phyloP scores from a whole-genome alignment of 1,140 invertebrate species.

The Bombus balteatus region DNA sequence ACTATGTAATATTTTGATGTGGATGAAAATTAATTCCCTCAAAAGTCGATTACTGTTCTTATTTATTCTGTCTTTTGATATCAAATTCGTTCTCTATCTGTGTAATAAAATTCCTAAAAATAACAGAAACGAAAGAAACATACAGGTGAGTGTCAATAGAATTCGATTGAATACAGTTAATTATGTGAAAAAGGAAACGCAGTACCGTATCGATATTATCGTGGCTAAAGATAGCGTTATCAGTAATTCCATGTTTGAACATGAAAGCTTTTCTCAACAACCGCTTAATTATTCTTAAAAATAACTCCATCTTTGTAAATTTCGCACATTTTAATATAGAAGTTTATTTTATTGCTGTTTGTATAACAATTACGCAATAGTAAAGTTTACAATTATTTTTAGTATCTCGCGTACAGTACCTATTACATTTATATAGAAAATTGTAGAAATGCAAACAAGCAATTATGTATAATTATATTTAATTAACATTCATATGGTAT shows the following conservation, averaged over 20 bases:
- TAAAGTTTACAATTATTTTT: neutral
- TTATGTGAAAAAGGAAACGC: neutral
- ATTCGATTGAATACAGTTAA: slow-evolving; percentile 3
- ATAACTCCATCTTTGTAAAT: neutral
- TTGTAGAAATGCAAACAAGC: neutral
- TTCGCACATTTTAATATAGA: neutral
- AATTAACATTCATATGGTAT: neutral
- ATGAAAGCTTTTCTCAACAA: neutral
- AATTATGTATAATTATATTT: neutral
- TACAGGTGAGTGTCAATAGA: neutral
- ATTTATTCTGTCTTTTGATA: neutral
- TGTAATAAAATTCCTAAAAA: slow-evolving; percentile 3
- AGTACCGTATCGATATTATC: neutral
- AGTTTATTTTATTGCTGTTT: neutral
- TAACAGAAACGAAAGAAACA: neutral
- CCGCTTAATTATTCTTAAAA: neutral
- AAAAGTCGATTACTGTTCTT: neutral
- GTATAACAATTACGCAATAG: neutral
- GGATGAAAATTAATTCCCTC: too few relatives aligned
- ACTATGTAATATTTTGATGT: too few relatives aligned
- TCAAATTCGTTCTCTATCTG: neutral
- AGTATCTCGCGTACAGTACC: too few relatives aligned
- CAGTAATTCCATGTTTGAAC: neutral
- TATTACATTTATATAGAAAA: neutral
- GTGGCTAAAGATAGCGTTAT: slow-evolving; percentile 3